Percentiles rank a stretch among this genome's conserved stretches.
These are phyloP conservation scores for Steromphala cineraria DNA, from an alignment of 2,888 invertebrate species.

Conservation along the genomic window DNA sequence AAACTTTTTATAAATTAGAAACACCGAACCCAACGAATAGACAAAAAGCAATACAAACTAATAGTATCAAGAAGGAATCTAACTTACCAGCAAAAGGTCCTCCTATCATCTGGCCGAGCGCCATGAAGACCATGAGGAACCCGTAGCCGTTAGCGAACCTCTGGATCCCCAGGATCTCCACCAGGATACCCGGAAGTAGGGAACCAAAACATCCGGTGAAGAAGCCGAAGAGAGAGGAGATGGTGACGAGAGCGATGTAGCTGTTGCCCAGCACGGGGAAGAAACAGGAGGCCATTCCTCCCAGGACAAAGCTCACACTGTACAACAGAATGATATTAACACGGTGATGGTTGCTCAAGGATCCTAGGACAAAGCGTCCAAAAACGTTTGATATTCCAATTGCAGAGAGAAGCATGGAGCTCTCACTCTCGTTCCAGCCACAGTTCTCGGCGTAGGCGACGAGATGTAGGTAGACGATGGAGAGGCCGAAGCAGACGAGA, in stretches of 20 bases:
- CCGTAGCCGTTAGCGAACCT: conserved; percentile 55
- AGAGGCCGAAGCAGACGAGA: conserved; percentile 53
- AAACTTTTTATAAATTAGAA: too few relatives aligned
- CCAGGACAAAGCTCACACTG: conserved; percentile 37
- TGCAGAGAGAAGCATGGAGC: conserved; percentile 52
- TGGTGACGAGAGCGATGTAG: conserved; percentile 40
- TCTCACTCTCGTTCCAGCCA: conserved; percentile 40
- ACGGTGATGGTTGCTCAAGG: conserved; percentile 34
- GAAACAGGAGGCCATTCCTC: conserved; percentile 43
- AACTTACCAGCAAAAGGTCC: conserved; percentile 53
- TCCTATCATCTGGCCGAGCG: conserved; percentile 51
- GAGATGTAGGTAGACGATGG: conserved; percentile 57
- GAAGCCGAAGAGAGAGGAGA: conserved; percentile 48
- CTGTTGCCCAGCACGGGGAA: conserved; percentile 34
- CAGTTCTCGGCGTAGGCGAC: conserved; percentile 43
- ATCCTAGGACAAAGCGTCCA: conserved; percentile 49
- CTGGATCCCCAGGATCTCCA: conserved; percentile 47
- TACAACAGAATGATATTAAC: conserved; percentile 44
- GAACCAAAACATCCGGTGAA: conserved; percentile 53
- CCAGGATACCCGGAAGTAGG: conserved; percentile 45
- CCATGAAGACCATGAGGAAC: conserved; percentile 51
- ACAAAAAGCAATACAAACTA: too few relatives aligned
- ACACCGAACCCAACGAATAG: too few relatives aligned
- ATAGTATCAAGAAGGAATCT: too few relatives aligned
- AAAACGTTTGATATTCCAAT: conserved; percentile 53